Percentiles rank a stretch among this genome's conserved stretches.
These are phyloP conservation scores for Cyclophora albipunctata DNA, from an alignment of 2,888 invertebrate species.

Conservation along the genomic window DNA sequence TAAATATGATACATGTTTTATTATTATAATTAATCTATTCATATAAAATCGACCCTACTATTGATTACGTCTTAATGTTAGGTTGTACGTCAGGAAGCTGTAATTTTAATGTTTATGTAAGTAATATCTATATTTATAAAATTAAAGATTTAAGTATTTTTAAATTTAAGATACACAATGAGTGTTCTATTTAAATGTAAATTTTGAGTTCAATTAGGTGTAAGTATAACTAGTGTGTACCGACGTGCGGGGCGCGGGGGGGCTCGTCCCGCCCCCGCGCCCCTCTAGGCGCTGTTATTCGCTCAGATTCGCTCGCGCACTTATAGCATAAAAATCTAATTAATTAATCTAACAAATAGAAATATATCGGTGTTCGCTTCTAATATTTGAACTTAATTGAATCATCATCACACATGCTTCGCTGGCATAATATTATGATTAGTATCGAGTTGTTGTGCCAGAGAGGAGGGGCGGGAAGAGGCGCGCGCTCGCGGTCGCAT, in stretches of 20 bases:
- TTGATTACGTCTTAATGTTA: slow-evolving; percentile 53
- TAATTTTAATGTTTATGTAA: slow-evolving; percentile 53
- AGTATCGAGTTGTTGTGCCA: slow-evolving; percentile 27
- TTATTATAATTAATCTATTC: slow-evolving; percentile 42
- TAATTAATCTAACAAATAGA: background rate
- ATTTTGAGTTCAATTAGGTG: slow-evolving; percentile 62
- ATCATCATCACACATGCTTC: slow-evolving; percentile 25
- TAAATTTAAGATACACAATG: slow-evolving; percentile 55
- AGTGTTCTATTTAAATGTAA: slow-evolving; percentile 68
- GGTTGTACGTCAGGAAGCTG: slow-evolving; percentile 52
- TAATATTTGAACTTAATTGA: slow-evolving; percentile 19
- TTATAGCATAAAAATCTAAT: slow-evolving; percentile 4
- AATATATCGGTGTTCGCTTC: slow-evolving; percentile 8
- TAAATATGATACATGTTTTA: slow-evolving; percentile 39
- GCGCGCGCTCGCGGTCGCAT: slow-evolving; percentile 45
- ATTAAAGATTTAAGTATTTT: slow-evolving; percentile 59
- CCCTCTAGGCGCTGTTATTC: slow-evolving; percentile 49
- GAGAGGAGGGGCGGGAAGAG: slow-evolving; percentile 27
- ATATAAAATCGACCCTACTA: slow-evolving; percentile 55
- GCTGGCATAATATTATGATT: slow-evolving; percentile 18
- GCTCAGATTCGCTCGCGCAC: slow-evolving; percentile 60
- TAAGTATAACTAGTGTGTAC: slow-evolving; percentile 32
- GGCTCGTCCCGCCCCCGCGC: slow-evolving; percentile 11
- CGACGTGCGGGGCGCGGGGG: slow-evolving; percentile 13
- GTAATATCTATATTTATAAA: slow-evolving; percentile 70